Evolutionary conservation across 1,140 invertebrate genomes (phyloP).

Genomic region (Elysia chlorotica): DNA sequence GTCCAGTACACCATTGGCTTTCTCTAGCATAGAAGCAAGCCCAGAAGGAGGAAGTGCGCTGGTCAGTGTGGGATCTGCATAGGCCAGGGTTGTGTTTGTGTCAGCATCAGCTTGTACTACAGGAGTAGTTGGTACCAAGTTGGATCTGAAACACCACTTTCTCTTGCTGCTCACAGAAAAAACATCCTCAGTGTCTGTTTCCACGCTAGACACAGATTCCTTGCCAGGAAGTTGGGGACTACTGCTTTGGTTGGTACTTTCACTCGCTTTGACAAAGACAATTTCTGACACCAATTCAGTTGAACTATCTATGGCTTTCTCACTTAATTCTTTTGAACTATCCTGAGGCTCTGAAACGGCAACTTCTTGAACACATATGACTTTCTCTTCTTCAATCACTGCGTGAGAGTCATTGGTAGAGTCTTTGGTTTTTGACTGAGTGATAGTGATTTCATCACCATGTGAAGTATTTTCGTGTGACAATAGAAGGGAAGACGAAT

Average conservation of each 20-base stretch:
- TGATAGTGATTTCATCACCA: background rate
- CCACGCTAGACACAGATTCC: no score
- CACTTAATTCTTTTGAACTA: no score
- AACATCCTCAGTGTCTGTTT: no score
- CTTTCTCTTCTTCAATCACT: background rate
- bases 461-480: background rate
- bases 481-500: background rate
- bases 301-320: no score
- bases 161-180: background rate
- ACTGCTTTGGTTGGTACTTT: no score
- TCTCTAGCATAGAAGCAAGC: background rate
- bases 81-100: background rate
- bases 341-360: no score
- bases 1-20: conserved; percentile 1
- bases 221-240: no score
- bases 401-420: background rate
- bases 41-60: background rate
- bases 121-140: background rate
- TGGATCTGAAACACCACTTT: conserved; percentile 4
- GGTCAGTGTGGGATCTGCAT: background rate
- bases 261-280: no score
- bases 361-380: no score
- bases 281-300: no score
- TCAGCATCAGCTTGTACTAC: background rate
- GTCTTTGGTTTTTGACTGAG: background rate